Evolutionary conservation across 2,888 invertebrate genomes (phyloP).

Genomic region (Drosophila melanosoma): DNA sequence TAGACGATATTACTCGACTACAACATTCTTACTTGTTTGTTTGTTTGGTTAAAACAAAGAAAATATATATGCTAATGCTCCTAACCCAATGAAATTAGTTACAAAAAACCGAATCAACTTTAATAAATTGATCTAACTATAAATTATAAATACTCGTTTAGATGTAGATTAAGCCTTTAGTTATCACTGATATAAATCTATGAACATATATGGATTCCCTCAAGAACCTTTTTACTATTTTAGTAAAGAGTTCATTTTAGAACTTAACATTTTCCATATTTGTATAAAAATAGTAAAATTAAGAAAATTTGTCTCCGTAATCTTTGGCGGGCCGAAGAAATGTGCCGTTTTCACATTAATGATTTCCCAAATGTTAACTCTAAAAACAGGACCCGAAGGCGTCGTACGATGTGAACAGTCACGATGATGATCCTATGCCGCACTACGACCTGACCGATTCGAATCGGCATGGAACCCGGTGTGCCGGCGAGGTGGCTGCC

Average conservation of each 20-base stretch:
- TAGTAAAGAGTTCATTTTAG: neutral
- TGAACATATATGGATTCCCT: neutral
- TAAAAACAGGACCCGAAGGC: conserved; percentile 93
- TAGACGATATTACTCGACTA: too few species aligned
- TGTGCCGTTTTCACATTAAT: neutral
- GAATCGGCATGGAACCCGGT: conserved; percentile 97
- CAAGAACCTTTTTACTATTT: too few species aligned
- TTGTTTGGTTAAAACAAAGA: neutral
- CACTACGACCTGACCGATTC: conserved; percentile 98
- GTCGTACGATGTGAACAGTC: conserved; percentile 98
- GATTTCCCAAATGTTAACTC: neutral
- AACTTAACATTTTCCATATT: neutral
- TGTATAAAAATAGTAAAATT: neutral
- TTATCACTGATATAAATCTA: neutral
- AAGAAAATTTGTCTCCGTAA: neutral
- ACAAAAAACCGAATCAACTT: neutral
- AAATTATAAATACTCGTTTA: neutral
- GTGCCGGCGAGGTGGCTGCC: conserved; percentile 99
- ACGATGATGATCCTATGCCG: conserved; percentile 98
- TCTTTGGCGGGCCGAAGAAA: neutral
- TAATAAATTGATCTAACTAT: neutral
- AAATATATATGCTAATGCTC: neutral
- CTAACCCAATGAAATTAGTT: neutral
- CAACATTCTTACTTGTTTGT: too few species aligned
- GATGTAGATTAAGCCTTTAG: neutral